These are phyloP conservation scores for Stictonetta naevosa DNA, from an alignment of 2,113 vertebrate genomes.

Conservation along the genomic window DNA sequence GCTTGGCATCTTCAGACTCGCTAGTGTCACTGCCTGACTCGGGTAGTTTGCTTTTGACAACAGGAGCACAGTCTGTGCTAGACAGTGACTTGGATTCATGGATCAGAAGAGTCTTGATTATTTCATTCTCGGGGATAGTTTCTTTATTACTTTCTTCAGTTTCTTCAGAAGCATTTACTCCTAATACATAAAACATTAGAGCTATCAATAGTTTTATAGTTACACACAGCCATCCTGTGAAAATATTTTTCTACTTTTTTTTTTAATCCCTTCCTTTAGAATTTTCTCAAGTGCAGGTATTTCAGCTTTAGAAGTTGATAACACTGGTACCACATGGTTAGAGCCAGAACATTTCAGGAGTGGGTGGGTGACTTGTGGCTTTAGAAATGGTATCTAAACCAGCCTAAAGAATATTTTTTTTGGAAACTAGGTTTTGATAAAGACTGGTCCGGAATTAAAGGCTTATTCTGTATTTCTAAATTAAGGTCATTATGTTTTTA, in stretches of 20 bases:
- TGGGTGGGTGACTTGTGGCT: background rate
- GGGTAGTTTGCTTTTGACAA: background rate
- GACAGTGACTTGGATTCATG: constrained; percentile 47
- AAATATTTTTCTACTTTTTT: background rate
- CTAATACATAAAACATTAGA: background rate
- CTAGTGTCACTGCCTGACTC: background rate
- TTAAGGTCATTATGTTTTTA: background rate
- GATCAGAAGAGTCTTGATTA: constrained; percentile 69
- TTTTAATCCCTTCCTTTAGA: background rate
- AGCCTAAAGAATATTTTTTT: background rate
- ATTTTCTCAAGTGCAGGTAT: background rate
- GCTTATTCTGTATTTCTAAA: background rate
- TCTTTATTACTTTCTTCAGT: background rate
- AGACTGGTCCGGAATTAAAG: background rate
- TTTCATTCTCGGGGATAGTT: constrained; percentile 27
- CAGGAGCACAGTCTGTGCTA: background rate
- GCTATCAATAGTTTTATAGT: background rate
- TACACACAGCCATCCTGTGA: background rate
- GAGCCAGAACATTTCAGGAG: background rate
- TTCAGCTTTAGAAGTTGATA: background rate
- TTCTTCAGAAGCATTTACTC: background rate
- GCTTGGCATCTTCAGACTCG: background rate
- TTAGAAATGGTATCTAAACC: background rate
- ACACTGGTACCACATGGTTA: background rate
- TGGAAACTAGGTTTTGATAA: background rate